Base-by-base conservation (phyloP, 53 echinoderm and acorn worm genomes). In the Paracentrotus lividus region DNA sequence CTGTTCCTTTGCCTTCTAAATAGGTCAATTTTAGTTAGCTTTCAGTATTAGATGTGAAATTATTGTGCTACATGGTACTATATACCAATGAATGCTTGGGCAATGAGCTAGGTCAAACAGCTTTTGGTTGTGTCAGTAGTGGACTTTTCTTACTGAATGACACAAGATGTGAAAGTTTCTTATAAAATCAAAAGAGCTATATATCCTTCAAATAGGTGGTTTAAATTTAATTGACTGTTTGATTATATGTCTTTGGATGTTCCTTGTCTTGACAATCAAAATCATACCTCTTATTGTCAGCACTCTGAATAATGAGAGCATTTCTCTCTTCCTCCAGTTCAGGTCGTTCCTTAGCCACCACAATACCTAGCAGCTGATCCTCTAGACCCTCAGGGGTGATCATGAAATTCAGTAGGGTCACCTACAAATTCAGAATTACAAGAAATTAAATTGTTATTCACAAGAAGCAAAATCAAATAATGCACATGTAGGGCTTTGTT, bases 311-410 rank as follows among this genome's bases (percentile, higher is more conserved):
- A 38, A 99, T 97, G 93, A 99, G 96, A 34, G 99, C 99, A 55
- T 99, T 97, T 93, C 97, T 97, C 95, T 99, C 99, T 86, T 99
- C 99, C 53, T 99, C 99, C 16, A 99, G 95, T 43, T 99, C 99
- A 2, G 97, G 99, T 24, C 97, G 95, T 90, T 99, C 99, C 57
- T 96, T 96, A 90, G 99, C 99, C 13, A 99, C 99, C 93, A 99
- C 99, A 51, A 97, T 97, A 51, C 99, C 96, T 34, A 96, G 95
- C 86, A 99, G 84, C 95, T 97, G 99, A 55, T 97, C 97, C 45
- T 99, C 97, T 13, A 97, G 88, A 90, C 99, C 99, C 93, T 99
- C 99, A 12, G 99, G 99, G 16, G 99, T 99, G 88, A 99, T 97
- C 97, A 97, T 99, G 95, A 99, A 99, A 88, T 99, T 99, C 92